Conservation (phyloP, 2,888 invertebrate genomes). For the Ochlodes sylvanus region DNA sequence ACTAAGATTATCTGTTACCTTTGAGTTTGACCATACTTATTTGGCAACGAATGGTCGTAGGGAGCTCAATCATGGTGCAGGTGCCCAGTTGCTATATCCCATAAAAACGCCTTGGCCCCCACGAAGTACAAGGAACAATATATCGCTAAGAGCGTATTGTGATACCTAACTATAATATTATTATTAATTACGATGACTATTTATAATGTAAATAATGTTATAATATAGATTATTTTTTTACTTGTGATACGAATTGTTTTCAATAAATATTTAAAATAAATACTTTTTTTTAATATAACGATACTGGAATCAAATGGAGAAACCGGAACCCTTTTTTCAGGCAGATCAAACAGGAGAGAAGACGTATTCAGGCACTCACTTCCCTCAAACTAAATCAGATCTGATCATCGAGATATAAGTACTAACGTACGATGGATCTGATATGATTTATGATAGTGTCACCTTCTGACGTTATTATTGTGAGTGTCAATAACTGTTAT, state of each 20-base stretch:
- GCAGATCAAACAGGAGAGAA: too few species aligned
- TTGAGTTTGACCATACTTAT: too few species aligned
- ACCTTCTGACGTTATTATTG: background rate
- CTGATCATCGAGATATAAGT: too few species aligned
- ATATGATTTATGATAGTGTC: too few species aligned
- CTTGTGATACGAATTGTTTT: constrained; percentile 41
- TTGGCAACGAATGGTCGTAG: too few species aligned
- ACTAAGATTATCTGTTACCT: background rate
- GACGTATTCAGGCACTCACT: too few species aligned
- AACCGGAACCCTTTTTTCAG: too few species aligned
- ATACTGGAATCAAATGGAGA: too few species aligned
- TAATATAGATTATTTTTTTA: constrained; percentile 20
- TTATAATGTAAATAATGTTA: constrained; percentile 39
- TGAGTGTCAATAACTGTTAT: background rate
- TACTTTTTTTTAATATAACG: constrained; percentile 3
- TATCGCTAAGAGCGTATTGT: constrained; percentile 20
- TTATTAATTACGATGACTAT: constrained; percentile 14
- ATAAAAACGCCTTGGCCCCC: background rate
- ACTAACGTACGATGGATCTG: too few species aligned
- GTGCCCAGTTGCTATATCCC: too few species aligned
- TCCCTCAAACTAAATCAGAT: too few species aligned
- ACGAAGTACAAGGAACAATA: constrained; percentile 7
- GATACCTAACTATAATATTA: constrained; percentile 27
- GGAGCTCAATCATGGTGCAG: too few species aligned
- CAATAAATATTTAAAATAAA: constrained; percentile 37